These are phyloP conservation scores for Xenopus petersii DNA, from an alignment of 2,797 vertebrate species.

Conservation along the genomic window DNA sequence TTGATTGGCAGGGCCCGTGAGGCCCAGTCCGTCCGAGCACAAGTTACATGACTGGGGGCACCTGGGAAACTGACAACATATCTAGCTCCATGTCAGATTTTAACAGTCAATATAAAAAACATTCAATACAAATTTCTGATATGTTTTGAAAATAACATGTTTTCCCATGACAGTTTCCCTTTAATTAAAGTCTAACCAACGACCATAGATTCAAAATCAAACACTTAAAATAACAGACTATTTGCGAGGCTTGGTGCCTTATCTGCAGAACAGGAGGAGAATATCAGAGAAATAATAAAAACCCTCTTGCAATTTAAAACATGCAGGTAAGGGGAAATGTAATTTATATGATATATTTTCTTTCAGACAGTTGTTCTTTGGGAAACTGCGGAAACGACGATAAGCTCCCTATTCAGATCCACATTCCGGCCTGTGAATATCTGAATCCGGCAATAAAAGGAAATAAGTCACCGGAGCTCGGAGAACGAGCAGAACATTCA, in stretches of 20 bases:
- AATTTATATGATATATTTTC: conserved; percentile 49
- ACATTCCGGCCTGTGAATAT: conserved; percentile 34
- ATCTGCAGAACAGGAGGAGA: conserved; percentile 34
- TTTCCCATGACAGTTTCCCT: no score
- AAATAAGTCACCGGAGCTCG: conserved; percentile 41
- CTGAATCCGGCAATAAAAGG: conserved; percentile 48
- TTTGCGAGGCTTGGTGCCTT: conserved; percentile 28
- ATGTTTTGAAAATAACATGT: no score
- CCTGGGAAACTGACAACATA: no score
- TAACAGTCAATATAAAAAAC: no score
- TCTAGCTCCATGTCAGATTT: no score
- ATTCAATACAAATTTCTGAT: no score
- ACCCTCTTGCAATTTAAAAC: conserved; percentile 48
- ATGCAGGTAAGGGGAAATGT: conserved; percentile 45
- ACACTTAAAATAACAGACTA: conserved; percentile 26
- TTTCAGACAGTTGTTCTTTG: conserved; percentile 52
- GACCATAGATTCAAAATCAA: conserved; percentile 19
- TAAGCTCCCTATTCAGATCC: conserved; percentile 27
- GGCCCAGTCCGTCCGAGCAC: no score
- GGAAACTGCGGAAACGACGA: conserved; percentile 47
- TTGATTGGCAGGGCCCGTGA: no score
- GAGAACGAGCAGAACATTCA: conserved; percentile 52
- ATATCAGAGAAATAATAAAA: conserved; percentile 38
- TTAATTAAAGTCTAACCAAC: conserved; percentile 2
- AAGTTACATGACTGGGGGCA: no score